A percentile compares a stretch with the other conserved stretches of the same genome.
phyloP scores from a whole-genome alignment of 2,113 vertebrate genomes.

The Peromyscus californicus region DNA sequence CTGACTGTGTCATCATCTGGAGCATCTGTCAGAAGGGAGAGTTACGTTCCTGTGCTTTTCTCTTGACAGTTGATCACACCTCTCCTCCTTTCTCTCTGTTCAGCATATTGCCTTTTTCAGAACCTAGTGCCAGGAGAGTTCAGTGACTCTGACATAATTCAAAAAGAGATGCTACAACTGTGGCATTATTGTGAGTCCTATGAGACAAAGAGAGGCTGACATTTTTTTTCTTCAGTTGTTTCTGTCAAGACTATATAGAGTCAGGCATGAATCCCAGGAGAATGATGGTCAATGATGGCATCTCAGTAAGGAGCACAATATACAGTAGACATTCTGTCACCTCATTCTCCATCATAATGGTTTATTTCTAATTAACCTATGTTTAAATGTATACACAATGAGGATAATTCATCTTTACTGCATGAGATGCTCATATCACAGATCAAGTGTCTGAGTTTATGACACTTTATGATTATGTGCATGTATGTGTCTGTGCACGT shows the following conservation, averaged over 20 bases:
- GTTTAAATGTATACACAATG: not conserved
- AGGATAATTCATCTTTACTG: constrained; percentile 24
- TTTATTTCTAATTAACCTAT: not conserved
- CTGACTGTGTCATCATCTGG: not conserved
- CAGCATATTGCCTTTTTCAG: constrained; percentile 22
- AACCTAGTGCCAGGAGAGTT: constrained; percentile 64
- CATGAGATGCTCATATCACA: not conserved
- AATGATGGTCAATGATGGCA: constrained; percentile 64
- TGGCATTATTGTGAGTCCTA: constrained; percentile 24
- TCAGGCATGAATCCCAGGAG: constrained; percentile 46
- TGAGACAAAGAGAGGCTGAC: constrained; percentile 50
- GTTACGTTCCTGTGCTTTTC: not conserved
- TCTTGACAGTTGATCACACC: constrained; percentile 69
- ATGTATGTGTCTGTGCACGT: not conserved
- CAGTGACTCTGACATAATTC: constrained; percentile 65
- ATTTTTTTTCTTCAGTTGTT: constrained; percentile 63
- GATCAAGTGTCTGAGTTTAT: not conserved
- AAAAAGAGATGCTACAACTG: constrained; percentile 54
- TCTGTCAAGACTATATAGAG: constrained; percentile 59
- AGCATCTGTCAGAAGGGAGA: constrained; percentile 50
- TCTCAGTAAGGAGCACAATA: constrained; percentile 37
- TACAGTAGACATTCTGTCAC: not conserved
- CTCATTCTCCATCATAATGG: not conserved
- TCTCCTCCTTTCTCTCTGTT: constrained; percentile 47
- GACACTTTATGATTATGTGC: not conserved